Evolutionary conservation across 2,797 vertebrate genomes (phyloP).

Genomic region (Carapus acus): DNA sequence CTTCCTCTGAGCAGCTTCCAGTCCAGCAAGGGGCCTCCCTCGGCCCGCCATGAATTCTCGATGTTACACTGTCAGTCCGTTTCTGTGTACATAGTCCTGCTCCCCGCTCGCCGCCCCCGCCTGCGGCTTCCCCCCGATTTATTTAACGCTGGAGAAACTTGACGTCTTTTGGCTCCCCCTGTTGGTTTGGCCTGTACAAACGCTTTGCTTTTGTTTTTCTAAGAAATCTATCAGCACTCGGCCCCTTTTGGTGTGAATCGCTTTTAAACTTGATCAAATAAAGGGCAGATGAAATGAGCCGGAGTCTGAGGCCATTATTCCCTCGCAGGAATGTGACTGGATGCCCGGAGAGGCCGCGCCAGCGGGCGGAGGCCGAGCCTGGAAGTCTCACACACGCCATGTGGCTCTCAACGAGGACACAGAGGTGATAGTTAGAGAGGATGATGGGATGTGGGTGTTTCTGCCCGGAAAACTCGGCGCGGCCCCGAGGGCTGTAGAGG

Average conservation of each 20-base stretch:
- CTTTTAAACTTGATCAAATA: background rate
- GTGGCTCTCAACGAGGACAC: too few species aligned
- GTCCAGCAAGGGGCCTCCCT: conserved; percentile 79
- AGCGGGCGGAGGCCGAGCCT: too few species aligned
- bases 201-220: conserved; percentile 61
- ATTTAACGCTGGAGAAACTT: conserved; percentile 55
- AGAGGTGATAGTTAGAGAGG: background rate
- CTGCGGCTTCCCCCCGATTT: conserved; percentile 38
- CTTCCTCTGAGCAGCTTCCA: conserved; percentile 60
- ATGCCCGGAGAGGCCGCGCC: too few species aligned
- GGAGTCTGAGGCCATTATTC: too few species aligned
- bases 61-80: conserved; percentile 46
- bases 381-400: too few species aligned
- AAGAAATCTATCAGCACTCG: conserved; percentile 63
- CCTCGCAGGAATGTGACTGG: too few species aligned
- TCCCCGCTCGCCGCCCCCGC: conserved; percentile 24
- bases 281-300: too few species aligned
- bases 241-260: conserved; percentile 5
- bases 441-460: too few species aligned
- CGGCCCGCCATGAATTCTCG: conserved; percentile 37
- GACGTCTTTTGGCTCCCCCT: conserved; percentile 16
- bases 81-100: conserved; percentile 48
- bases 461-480: too few species aligned
- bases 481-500: too few species aligned
- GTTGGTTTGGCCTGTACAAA: conserved; percentile 57